Evolutionary conservation across 30 jellyfish, hydroid and myxozoan genomes (phyloP).

Genomic region (Rhopilema esculentum): DNA sequence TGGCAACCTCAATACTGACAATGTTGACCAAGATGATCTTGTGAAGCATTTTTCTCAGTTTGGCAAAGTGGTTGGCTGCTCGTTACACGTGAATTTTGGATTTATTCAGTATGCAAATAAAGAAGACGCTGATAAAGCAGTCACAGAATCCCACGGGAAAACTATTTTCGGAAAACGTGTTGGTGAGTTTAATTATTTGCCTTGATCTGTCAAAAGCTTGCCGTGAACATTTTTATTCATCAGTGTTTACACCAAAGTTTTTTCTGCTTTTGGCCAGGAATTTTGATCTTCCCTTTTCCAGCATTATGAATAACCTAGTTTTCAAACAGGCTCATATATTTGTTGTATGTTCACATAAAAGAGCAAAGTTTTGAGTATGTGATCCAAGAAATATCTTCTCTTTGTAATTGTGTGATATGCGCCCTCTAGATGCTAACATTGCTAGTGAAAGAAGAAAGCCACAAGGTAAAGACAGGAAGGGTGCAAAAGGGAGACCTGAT

Average conservation of each 20-base stretch:
- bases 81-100: conserved; percentile 90
- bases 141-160: conserved; percentile 80
- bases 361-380: too few species aligned
- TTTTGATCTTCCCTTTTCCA: too few species aligned
- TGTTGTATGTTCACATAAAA: too few species aligned
- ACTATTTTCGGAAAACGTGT: conserved; percentile 87
- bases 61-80: conserved; percentile 85
- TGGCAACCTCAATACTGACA: conserved; percentile 88
- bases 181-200: conserved; percentile 85
- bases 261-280: too few species aligned
- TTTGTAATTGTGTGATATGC: background rate
- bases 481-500: background rate
- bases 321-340: too few species aligned
- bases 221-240: background rate
- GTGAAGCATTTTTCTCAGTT: conserved; percentile 71
- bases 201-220: background rate
- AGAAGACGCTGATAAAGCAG: conserved; percentile 91
- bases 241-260: too few species aligned
- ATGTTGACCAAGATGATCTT: conserved; percentile 73
- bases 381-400: too few species aligned
- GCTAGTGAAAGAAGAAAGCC: conserved; percentile 92
- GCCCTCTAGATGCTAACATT: conserved; percentile 74
- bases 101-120: conserved; percentile 79
- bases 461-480: conserved; percentile 66
- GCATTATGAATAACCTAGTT: too few species aligned